Base-by-base conservation (phyloP, 2,797 vertebrate species). In the Paratrypauchen microcephalus region DNA sequence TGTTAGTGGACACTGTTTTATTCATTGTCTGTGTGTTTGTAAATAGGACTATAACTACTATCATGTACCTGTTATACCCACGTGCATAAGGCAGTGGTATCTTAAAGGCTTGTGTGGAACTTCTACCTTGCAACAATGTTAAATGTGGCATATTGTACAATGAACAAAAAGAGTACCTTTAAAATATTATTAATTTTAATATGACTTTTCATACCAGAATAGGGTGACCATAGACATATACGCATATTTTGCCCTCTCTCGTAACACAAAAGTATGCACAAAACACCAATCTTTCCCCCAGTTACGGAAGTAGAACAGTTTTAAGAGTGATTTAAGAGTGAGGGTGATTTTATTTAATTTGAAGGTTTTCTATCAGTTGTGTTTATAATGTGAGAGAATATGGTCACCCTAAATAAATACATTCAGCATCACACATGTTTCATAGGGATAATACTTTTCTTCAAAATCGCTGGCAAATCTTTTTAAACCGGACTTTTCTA, bases 31-130 rank as follows among this genome's bases (percentile, higher is more conserved):
- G 91, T 94, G 95, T 96, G 95, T 94, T 93, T 99, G 98, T 99
- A 99, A 96, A 99, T 99, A 99, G 91, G 83, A 95, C 90, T 95
- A 97, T 98, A 96, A 98, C 93, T 93, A 93, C 90, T 93, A 95
- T 96, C 95, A 94, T 96, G 95, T 97, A 96, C 92, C 93, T 95
- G 96, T 95, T 96, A 95, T 78, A 87, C 93, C 95, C 94, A 95
- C 94, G 93, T 94, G 76, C 92, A 90, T 94, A 92, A 92, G 92
- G 94, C 94, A 92, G 92, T 94, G 90, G 92, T 86, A 70, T 91
- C 68, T 73, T 83, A 74, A 83, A 69, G 86, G 83, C 90, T 83
- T 82, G 59, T 80, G 71, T 81, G 65, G 67, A 67, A 80, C 73
- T 74, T 81, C 72, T n/a, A 75, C 58, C 68, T 83, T 91, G 89